phyloP scores from a whole-genome alignment of 2,888 invertebrate species.

The Acheta domesticus region DNA sequence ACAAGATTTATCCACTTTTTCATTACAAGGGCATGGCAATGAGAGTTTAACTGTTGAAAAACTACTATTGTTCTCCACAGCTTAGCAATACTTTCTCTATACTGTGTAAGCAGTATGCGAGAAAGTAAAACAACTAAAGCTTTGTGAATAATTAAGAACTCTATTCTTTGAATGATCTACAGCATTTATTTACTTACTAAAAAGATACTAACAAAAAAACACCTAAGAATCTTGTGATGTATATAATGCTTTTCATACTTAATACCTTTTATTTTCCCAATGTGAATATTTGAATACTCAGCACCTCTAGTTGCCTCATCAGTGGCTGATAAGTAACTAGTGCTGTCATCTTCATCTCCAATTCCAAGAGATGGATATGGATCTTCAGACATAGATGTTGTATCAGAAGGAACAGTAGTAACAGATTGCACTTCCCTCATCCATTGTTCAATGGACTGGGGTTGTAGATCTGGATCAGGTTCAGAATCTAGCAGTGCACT shows the following conservation, averaged over 20 bases:
- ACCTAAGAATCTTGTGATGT: too few species aligned
- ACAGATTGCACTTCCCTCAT: constrained; percentile 30
- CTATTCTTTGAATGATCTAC: too few species aligned
- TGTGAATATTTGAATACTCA: constrained; percentile 35
- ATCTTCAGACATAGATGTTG: background rate
- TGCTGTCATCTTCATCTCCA: constrained; percentile 31
- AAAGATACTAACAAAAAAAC: too few species aligned
- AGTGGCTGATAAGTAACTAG: constrained; percentile 28
- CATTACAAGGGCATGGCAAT: too few species aligned
- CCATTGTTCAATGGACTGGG: constrained; percentile 40
- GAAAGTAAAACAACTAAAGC: too few species aligned
- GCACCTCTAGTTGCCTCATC: constrained; percentile 35
- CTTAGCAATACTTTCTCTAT: too few species aligned
- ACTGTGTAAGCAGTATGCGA: too few species aligned
- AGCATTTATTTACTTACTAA: too few species aligned
- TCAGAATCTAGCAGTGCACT: constrained; percentile 44
- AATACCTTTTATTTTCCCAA: constrained; percentile 35
- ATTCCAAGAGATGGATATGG: background rate
- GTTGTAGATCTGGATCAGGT: constrained; percentile 43
- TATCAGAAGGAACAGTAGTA: background rate
- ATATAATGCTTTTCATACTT: background rate
- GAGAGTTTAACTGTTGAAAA: too few species aligned
- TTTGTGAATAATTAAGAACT: too few species aligned
- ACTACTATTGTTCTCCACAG: too few species aligned
- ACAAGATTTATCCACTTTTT: too few species aligned